Base-by-base conservation (phyloP, 2,113 vertebrate species). In the Erinaceus europaeus region DNA sequence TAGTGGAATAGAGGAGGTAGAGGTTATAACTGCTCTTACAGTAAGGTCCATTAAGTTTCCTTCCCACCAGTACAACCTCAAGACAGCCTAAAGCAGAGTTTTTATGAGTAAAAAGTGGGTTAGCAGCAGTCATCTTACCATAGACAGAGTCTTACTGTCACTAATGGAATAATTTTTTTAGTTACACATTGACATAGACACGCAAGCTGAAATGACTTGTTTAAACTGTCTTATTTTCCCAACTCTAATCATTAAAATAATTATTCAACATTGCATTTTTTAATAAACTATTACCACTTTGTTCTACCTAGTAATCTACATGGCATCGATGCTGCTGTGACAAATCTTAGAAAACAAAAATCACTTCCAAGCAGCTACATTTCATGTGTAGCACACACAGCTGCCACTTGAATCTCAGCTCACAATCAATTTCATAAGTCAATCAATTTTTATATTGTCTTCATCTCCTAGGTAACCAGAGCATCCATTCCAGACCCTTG, bases 381-480 rank as follows among this genome's bases (percentile, higher is more conserved):
- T 92, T 94, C 71, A 71, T 89, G 84, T 90, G 81, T 74, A 74
- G 64, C 77, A 78, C 77, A 88, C 71, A 94, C 87, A 95, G 89
- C 92, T 95, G 94, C 81, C 84, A 94, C 94, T 92, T 92, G 87
- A 93, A 90, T 74, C 81, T 92, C 74, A 89, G 78, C 88, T 94
- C 74, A 89, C 87, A 94, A 90, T 92, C 84, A 91, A n/a, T 89
- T 87, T 92, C 87, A 90, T 84, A 92, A 93, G 71, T 95, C 95
- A 95, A 94, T 95, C 94, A 94, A 52, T 95, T 94, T 95, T 94
- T 65, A 90, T 92, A 91, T 95, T 90, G 65, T 92, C 82, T 64
- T 85, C 61, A 94, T 95, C 91, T 93, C 94, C 95, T 94, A 94
- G 95, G 95, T 94, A 95, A 95, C 94, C 73, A 87, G 69, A 87